phyloP scores from a whole-genome alignment of 2,797 vertebrate genomes.

The Phoxinus dragarum region DNA sequence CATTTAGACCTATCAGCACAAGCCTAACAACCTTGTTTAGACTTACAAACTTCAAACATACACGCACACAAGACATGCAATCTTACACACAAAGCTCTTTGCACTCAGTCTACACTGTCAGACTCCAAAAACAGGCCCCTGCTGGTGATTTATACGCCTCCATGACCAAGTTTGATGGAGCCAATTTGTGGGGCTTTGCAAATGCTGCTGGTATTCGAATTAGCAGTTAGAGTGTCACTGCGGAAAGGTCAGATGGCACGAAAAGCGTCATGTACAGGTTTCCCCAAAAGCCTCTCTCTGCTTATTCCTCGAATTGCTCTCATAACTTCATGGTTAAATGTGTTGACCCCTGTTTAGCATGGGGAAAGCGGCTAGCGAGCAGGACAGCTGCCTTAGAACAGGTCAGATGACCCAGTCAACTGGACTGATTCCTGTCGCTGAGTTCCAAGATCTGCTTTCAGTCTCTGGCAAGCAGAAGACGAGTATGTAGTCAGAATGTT shows the following conservation, averaged over 20 bases:
- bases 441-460: constrained; percentile 47
- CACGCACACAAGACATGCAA: constrained; percentile 10
- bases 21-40: constrained; percentile 54
- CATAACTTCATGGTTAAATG: constrained; percentile 53
- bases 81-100: constrained; percentile 30
- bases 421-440: constrained; percentile 32
- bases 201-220: constrained; percentile 44
- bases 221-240: constrained; percentile 50
- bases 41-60: constrained; percentile 44
- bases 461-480: constrained; percentile 45
- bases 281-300: constrained; percentile 45
- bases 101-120: constrained; percentile 1
- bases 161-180: constrained; percentile 39
- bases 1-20: constrained; percentile 58
- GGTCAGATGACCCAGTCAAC: constrained; percentile 50
- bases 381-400: constrained; percentile 48
- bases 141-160: constrained; percentile 27
- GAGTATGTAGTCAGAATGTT: constrained; percentile 48
- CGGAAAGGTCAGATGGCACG: constrained; percentile 52
- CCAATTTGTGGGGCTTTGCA: constrained; percentile 9
- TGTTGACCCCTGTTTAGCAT: constrained; percentile 50
- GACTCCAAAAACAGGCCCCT: constrained; percentile 16
- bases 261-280: constrained; percentile 46
- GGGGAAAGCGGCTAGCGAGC: constrained; percentile 29
- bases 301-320: constrained; percentile 57